Evolutionary conservation across 2,797 vertebrate genomes (phyloP).

Genomic region (Threskiornis aethiopicus): DNA sequence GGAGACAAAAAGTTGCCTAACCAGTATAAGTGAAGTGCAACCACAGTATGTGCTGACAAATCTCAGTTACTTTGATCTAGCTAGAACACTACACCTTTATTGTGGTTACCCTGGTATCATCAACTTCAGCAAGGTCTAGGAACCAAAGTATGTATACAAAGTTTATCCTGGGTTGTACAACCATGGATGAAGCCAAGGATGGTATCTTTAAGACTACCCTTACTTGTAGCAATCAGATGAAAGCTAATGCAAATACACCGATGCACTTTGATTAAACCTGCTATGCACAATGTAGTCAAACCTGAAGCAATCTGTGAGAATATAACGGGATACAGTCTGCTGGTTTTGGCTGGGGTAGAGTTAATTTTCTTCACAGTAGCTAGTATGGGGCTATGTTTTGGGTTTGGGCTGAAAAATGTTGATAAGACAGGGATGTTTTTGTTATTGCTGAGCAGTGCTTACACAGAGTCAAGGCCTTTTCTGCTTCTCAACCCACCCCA

Average conservation of each 20-base stretch:
- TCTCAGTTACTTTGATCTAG: not conserved
- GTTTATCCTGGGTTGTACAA: not conserved
- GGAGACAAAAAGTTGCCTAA: constrained; percentile 3
- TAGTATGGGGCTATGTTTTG: no score
- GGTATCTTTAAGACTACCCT: not conserved
- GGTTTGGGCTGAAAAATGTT: no score
- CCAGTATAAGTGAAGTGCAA: not conserved
- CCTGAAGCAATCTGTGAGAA: not conserved
- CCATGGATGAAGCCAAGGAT: not conserved
- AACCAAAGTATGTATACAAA: not conserved
- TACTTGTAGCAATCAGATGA: not conserved
- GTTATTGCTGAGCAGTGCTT: no score
- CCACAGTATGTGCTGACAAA: not conserved
- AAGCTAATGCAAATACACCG: not conserved
- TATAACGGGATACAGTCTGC: not conserved
- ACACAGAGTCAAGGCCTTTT: no score
- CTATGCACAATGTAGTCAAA: not conserved
- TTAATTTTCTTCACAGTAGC: no score
- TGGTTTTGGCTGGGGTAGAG: no score
- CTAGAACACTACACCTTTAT: not conserved
- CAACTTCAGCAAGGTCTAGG: not conserved
- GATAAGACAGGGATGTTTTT: no score
- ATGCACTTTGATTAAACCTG: not conserved
- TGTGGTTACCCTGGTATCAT: not conserved
- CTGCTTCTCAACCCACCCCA: no score